Evolutionary conservation across 2,888 invertebrate genomes (phyloP).

Genomic region (Cerceris rybyensis): DNA sequence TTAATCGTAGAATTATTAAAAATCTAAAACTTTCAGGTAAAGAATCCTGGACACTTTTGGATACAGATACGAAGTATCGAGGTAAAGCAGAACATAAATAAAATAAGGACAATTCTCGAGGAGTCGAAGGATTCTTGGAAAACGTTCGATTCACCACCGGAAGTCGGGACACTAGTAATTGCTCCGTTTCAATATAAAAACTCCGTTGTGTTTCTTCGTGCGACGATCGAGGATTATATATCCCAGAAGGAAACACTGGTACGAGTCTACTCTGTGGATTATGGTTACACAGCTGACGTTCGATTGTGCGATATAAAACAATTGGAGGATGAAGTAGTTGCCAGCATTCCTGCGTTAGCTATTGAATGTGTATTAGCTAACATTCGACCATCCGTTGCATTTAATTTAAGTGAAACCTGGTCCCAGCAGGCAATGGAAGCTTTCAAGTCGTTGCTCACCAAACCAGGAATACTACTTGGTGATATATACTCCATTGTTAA

Average conservation of each 20-base stretch:
- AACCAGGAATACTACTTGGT: constrained; percentile 78
- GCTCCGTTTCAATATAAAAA: constrained; percentile 83
- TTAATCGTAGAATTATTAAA: background rate
- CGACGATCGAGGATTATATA: constrained; percentile 57
- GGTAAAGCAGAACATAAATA: constrained; percentile 74
- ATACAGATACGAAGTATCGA: constrained; percentile 84
- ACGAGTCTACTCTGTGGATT: constrained; percentile 91
- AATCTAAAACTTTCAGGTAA: constrained; percentile 80
- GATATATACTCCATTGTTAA: constrained; percentile 91
- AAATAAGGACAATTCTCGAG: constrained; percentile 74
- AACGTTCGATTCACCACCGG: constrained; percentile 70
- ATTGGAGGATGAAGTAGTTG: constrained; percentile 70
- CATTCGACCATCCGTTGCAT: constrained; percentile 87
- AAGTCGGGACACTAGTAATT: constrained; percentile 84
- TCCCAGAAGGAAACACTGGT: constrained; percentile 57
- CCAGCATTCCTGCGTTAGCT: constrained; percentile 84
- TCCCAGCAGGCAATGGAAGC: constrained; percentile 82
- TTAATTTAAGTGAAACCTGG: constrained; percentile 86
- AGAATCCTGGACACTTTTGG: constrained; percentile 88
- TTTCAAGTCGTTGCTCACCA: constrained; percentile 81
- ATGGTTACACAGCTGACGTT: constrained; percentile 86
- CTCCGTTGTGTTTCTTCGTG: constrained; percentile 71
- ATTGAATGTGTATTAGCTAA: constrained; percentile 88
- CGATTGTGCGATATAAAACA: constrained; percentile 81
- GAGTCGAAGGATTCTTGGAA: constrained; percentile 62